Conservation (phyloP, 53 echinoderm and acorn worm genomes). For the Holothuria scabra region DNA sequence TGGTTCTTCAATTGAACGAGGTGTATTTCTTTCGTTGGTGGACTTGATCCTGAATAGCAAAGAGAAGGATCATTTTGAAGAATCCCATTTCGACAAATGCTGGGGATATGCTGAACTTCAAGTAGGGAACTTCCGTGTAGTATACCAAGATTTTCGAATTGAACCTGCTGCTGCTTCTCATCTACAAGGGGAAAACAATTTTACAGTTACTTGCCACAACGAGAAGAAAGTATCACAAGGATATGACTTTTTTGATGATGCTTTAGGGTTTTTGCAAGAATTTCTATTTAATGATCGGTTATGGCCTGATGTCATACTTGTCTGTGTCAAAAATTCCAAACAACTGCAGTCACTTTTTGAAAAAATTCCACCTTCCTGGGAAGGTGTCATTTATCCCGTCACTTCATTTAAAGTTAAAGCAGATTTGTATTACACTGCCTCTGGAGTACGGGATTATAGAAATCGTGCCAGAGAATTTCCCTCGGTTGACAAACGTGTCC, state of each 20-base stretch:
- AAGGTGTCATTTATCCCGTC: constrained; percentile 4
- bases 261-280: not conserved
- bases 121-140: not conserved
- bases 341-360: constrained; percentile 1
- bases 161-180: too few species aligned
- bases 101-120: constrained; percentile 16
- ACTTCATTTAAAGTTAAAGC: not conserved
- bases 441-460: not conserved
- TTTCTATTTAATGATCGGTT: not conserved
- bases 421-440: not conserved
- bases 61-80: not conserved
- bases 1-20: constrained; percentile 12
- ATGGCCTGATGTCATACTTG: constrained; percentile 18
- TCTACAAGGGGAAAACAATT: not conserved
- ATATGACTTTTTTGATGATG: not conserved
- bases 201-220: not conserved
- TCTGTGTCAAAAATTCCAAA: not conserved
- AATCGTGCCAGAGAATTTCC: not conserved
- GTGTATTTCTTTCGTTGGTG: constrained; percentile 2
- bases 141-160: constrained; percentile 21
- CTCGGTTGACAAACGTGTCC: not conserved
- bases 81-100: constrained; percentile 15
- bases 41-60: not conserved
- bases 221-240: not conserved
- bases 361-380: constrained; percentile 5